A percentile compares a stretch with the other conserved stretches of the same genome.
phyloP scores from a whole-genome alignment of 2,888 invertebrate genomes.

The Melinopterus prodromus region DNA sequence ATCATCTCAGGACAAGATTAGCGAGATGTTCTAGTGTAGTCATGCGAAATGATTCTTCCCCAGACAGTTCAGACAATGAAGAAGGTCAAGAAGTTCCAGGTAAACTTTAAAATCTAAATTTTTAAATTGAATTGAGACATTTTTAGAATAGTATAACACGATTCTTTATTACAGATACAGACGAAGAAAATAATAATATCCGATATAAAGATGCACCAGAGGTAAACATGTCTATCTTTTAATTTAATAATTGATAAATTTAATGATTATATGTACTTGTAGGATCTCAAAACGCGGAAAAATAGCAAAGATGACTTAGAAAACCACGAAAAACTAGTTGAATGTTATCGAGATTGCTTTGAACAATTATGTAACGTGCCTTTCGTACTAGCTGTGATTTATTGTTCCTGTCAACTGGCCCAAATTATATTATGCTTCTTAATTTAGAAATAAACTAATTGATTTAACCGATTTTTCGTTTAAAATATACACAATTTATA shows the following conservation, averaged over 20 bases:
- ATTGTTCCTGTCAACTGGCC: slow-evolving; percentile 20
- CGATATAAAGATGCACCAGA: neutral
- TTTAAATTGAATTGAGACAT: no score
- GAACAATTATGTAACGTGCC: slow-evolving; percentile 19
- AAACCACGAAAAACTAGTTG: slow-evolving; percentile 7
- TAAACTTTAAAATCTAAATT: no score
- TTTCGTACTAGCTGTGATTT: slow-evolving; percentile 12
- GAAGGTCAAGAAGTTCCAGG: neutral
- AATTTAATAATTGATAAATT: no score
- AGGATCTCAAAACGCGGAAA: neutral
- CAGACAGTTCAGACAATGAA: neutral
- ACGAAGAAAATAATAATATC: neutral
- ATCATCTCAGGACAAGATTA: neutral
- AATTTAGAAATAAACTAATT: neutral
- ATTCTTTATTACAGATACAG: neutral
- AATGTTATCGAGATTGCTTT: slow-evolving; percentile 21
- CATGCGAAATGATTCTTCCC: neutral
- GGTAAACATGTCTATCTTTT: no score
- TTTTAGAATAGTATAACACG: no score
- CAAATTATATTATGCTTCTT: slow-evolving; percentile 13
- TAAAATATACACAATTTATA: neutral
- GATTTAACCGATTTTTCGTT: neutral
- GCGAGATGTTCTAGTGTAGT: neutral
- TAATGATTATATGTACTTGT: no score
- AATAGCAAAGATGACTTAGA: slow-evolving; percentile 8